Conservation (phyloP, 92 coral and sea anemone genomes). For the Palythoa grandiflora region DNA sequence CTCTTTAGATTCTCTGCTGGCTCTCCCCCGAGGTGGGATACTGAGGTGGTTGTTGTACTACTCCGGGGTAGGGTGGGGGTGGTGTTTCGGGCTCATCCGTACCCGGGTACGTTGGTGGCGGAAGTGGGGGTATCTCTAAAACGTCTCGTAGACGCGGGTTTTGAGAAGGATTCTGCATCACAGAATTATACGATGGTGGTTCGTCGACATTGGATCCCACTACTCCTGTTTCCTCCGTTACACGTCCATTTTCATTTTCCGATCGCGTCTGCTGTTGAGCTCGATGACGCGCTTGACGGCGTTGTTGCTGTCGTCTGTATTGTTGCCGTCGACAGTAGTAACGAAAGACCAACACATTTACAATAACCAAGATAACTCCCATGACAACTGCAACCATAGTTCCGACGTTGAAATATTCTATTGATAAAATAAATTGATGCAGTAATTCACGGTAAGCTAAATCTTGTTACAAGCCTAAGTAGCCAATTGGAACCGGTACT, state of each 20-base stretch:
- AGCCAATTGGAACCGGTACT: too few relatives aligned
- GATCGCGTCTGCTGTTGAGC: neutral
- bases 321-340: conserved; percentile 27
- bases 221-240: neutral
- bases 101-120: conserved; percentile 31
- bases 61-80: conserved; percentile 47
- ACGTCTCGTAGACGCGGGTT: neutral
- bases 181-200: conserved; percentile 23
- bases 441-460: too few relatives aligned
- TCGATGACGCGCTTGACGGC: neutral
- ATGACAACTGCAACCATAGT: neutral
- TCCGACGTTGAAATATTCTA: conserved; percentile 29
- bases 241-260: neutral
- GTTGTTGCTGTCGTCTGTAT: neutral
- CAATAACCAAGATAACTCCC: neutral
- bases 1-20: neutral
- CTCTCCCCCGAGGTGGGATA: neutral
- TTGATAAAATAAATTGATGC: neutral
- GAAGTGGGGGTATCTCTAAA: neutral
- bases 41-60: conserved; percentile 34
- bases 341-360: neutral
- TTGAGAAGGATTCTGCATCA: neutral
- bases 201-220: conserved; percentile 15
- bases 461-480: too few relatives aligned
- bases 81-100: conserved; percentile 38